Conservation (phyloP, 1,140 invertebrate genomes). For the Macrobrachium rosenbergii region DNA sequence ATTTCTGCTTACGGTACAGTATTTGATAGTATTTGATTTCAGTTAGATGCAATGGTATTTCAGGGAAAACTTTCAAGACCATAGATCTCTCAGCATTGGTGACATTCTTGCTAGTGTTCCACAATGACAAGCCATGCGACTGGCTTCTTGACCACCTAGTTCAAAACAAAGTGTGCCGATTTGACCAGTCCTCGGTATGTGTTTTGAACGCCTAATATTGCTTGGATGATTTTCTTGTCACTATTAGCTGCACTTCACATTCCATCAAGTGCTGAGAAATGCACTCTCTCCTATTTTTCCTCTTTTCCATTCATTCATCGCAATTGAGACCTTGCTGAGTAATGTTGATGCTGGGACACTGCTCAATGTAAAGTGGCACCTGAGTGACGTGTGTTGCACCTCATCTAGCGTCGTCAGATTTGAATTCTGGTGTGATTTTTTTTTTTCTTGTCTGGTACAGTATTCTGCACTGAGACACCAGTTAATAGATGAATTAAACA, state of each 20-base stretch:
- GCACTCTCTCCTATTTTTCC: background rate
- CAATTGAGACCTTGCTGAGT: too few species aligned
- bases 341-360: background rate
- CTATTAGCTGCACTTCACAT: conserved; percentile 16
- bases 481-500: background rate
- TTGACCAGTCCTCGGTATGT: conserved; percentile 71
- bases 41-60: conserved; percentile 42
- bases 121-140: conserved; percentile 73
- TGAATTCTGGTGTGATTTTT: background rate
- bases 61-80: conserved; percentile 74
- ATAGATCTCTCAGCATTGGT: conserved; percentile 71
- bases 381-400: conserved; percentile 18
- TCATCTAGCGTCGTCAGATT: conserved; percentile 11
- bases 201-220: background rate
- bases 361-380: conserved; percentile 9
- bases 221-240: conserved; percentile 34
- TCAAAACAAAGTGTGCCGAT: conserved; percentile 72
- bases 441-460: background rate
- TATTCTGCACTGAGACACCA: background rate
- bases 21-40: conserved; percentile 33
- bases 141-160: conserved; percentile 74
- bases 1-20: too few species aligned
- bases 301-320: too few species aligned
- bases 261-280: conserved; percentile 3
- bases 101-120: conserved; percentile 74